Percentiles rank a stretch among this genome's conserved stretches.
These are phyloP conservation scores for Galaxias olidus DNA, from an alignment of 2,797 vertebrate genomes.

Conservation along the genomic window DNA sequence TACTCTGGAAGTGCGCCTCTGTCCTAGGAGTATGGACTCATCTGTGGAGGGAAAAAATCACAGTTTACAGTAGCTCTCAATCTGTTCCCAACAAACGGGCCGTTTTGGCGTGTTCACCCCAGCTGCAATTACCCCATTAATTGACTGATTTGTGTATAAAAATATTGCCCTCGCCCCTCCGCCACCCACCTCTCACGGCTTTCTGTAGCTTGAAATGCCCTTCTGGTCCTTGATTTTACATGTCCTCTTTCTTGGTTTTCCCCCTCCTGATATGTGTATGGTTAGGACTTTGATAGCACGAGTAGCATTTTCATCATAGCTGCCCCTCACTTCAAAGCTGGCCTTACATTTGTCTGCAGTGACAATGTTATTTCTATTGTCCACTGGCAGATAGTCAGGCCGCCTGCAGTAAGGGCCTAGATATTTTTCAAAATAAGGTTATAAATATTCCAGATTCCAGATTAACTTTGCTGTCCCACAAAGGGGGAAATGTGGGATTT, in stretches of 20 bases:
- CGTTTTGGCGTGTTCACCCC: neutral
- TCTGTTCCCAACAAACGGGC: neutral
- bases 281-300: too few species aligned
- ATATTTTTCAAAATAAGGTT: too few species aligned
- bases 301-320: too few species aligned
- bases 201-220: conserved; percentile 19
- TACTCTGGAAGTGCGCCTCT: neutral
- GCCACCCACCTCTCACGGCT: conserved; percentile 17
- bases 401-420: too few species aligned
- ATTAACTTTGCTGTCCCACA: too few species aligned
- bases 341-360: too few species aligned
- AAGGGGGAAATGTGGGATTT: too few species aligned
- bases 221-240: conserved; percentile 36
- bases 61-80: neutral
- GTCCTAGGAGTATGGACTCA: neutral
- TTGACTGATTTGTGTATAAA: conserved; percentile 35
- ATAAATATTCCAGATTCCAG: too few species aligned
- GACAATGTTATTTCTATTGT: too few species aligned
- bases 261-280: neutral
- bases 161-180: conserved; percentile 30
- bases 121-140: conserved; percentile 38
- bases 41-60: neutral
- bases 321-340: too few species aligned
- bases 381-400: too few species aligned
- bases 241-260: conserved; percentile 34